A percentile compares a stretch with the other conserved stretches of the same genome.
These are phyloP conservation scores for Ditylenchus dipsaci DNA, from an alignment of 1,140 invertebrate genomes.

Conservation along the genomic window DNA sequence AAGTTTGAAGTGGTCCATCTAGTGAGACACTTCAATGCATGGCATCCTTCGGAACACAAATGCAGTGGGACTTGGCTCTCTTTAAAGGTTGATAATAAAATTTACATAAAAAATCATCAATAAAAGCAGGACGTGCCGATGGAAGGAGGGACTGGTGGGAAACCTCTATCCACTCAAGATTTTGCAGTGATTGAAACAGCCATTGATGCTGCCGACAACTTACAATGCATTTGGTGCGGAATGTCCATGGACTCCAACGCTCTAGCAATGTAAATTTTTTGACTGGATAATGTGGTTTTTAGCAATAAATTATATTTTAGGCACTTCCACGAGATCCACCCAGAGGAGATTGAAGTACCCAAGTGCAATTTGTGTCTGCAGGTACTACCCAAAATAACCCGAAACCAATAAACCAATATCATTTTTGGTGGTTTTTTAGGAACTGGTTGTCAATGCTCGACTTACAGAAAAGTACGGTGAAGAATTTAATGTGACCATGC, in stretches of 20 bases:
- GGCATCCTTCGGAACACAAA: constrained; percentile 55
- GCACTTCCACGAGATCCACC: constrained; percentile 56
- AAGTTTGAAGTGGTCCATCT: constrained; percentile 57
- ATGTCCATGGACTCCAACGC: constrained; percentile 51
- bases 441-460: constrained; percentile 53
- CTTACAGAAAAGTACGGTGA: constrained; percentile 54
- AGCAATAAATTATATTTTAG: constrained; percentile 27
- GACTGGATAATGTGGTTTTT: neutral
- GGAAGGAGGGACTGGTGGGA: constrained; percentile 19
- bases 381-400: constrained; percentile 9
- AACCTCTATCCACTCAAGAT: constrained; percentile 39
- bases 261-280: constrained; percentile 29
- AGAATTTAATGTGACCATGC: constrained; percentile 50
- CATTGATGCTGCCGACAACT: constrained; percentile 44
- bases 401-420: too few species aligned
- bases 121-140: neutral
- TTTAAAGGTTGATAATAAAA: neutral
- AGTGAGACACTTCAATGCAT: constrained; percentile 53
- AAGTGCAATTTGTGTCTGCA: constrained; percentile 55
- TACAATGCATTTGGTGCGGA: constrained; percentile 58
- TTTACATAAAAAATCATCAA: too few species aligned
- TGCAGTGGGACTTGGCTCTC: constrained; percentile 51
- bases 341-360: constrained; percentile 55
- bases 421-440: constrained; percentile 29
- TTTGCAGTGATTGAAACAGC: constrained; percentile 55